Evolutionary conservation across 1,140 invertebrate genomes (phyloP).

Genomic region (Steinernema feltiae): DNA sequence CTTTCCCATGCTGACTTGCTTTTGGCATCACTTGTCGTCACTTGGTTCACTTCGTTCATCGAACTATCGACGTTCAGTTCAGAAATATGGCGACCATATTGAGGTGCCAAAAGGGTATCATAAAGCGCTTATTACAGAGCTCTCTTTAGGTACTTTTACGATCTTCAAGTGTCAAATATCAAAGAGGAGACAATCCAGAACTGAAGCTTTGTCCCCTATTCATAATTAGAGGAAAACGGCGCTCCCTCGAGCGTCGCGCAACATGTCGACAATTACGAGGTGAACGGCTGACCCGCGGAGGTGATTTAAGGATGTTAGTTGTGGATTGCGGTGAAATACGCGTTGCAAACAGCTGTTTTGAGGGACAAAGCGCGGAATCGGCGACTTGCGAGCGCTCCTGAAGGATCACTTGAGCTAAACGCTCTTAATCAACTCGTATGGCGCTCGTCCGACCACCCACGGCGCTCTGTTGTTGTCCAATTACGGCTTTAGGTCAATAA

Average conservation of each 20-base stretch:
- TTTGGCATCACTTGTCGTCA: not conserved
- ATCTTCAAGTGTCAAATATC: too few species aligned
- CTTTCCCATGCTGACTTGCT: not conserved
- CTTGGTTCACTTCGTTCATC: not conserved
- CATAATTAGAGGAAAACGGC: too few species aligned
- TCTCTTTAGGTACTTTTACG: too few species aligned
- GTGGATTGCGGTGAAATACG: not conserved
- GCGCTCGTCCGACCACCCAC: not conserved
- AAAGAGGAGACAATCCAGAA: too few species aligned
- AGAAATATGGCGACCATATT: too few species aligned
- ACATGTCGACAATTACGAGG: too few species aligned
- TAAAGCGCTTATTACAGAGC: too few species aligned
- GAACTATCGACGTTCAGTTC: not conserved
- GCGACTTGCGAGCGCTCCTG: not conserved
- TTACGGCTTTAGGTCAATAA: not conserved
- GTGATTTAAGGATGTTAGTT: not conserved
- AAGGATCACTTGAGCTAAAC: not conserved
- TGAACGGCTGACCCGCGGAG: not conserved
- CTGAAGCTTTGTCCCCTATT: too few species aligned
- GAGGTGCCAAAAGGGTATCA: too few species aligned
- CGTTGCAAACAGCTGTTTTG: not conserved
- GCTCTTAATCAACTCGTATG: not conserved
- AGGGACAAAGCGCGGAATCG: constrained; percentile 3
- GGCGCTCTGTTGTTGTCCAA: not conserved
- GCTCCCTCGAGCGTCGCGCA: too few species aligned